Evolutionary conservation across 2,888 invertebrate species (phyloP).

Genomic region (Dasysyrphus albostriatus): DNA sequence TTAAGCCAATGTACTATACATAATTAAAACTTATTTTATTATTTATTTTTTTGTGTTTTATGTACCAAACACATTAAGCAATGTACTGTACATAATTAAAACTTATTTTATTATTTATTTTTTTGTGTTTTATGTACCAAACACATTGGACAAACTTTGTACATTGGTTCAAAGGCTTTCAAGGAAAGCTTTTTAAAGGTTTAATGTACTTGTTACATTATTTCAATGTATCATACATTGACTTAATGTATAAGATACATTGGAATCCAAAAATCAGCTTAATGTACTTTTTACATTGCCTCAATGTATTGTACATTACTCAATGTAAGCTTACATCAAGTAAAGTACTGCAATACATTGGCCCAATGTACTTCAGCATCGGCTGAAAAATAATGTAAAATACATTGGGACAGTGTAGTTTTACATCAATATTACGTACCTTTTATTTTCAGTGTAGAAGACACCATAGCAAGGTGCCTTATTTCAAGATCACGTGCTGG

Average conservation of each 20-base stretch:
- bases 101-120: background rate
- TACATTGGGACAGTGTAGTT: constrained; percentile 14
- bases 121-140: background rate
- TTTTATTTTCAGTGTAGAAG: background rate
- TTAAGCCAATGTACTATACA: background rate
- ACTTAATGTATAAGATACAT: background rate
- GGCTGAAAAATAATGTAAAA: constrained; percentile 12
- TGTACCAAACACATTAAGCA: no score
- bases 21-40: background rate
- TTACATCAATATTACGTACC: constrained; percentile 15
- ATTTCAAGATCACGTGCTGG: no score
- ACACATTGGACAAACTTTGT: background rate
- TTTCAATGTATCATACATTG: background rate
- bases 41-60: background rate
- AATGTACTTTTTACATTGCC: constrained; percentile 7
- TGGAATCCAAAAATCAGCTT: background rate
- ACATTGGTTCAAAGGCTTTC: background rate
- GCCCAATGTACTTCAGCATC: background rate
- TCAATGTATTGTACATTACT: constrained; percentile 1
- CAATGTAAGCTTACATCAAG: constrained; percentile 3
- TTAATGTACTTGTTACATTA: background rate
- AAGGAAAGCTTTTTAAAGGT: background rate
- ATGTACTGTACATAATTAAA: background rate
- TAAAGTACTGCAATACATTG: constrained; percentile 7
- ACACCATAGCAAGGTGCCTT: no score